Conservation (phyloP, 2,113 vertebrate species). For the Barnardius zonarius region DNA sequence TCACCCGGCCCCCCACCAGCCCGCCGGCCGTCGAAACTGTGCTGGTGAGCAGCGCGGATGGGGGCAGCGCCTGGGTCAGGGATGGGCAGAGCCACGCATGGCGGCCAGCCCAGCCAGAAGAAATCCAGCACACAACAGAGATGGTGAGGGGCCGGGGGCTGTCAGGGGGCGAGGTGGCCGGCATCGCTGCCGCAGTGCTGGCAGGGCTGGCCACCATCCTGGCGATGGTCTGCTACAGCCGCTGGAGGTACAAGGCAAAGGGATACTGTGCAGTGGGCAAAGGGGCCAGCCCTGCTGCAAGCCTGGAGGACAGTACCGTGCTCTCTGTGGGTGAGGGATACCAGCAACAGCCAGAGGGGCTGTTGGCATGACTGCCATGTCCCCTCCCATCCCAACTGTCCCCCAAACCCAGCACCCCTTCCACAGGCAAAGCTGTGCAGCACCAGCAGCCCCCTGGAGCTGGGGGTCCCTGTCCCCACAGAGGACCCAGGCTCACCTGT, state of each 20-base stretch:
- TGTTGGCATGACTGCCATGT: fast-evolving
- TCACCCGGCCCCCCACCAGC: constrained; percentile 73
- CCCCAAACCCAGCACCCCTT: neutral
- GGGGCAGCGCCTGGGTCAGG: constrained; percentile 79
- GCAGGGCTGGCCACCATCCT: constrained; percentile 5
- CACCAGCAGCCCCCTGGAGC: neutral
- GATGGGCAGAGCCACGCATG: constrained; percentile 76
- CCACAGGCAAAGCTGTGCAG: neutral
- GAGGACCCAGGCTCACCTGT: neutral
- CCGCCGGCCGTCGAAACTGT: constrained; percentile 75
- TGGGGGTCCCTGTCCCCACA: neutral
- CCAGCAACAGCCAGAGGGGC: neutral
- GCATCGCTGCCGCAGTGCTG: neutral
- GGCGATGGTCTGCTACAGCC: neutral
- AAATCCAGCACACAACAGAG: constrained; percentile 7
- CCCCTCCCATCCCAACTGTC: neutral
- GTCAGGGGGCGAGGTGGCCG: constrained; percentile 22
- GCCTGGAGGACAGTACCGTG: neutral
- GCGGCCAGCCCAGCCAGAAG: constrained; percentile 72
- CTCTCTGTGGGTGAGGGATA: neutral
- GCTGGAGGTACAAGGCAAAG: constrained; percentile 26
- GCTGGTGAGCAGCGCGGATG: constrained; percentile 77
- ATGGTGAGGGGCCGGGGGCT: neutral
- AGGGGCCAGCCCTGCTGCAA: neutral
- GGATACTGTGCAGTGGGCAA: neutral